phyloP scores from a whole-genome alignment of 1,140 invertebrate species.

The Drosophila bocqueti region DNA sequence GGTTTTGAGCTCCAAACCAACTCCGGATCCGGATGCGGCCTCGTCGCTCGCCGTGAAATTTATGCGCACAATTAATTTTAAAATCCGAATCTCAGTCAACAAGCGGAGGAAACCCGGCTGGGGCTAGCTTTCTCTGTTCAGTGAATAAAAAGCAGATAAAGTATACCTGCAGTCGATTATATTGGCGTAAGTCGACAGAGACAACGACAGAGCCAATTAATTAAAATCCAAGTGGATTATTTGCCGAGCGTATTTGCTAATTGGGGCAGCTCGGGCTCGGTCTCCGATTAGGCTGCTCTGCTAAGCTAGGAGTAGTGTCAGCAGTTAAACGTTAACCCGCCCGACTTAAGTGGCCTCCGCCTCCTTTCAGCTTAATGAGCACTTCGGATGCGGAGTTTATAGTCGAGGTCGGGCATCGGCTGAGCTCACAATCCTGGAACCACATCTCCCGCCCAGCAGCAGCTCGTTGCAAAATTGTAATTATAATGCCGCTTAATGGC shows the following conservation, averaged over 20 bases:
- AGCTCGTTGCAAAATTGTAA: slow-evolving; percentile 63
- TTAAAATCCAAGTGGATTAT: slow-evolving; percentile 68
- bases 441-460: background rate
- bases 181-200: slow-evolving; percentile 26
- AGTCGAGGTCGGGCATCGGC: slow-evolving; percentile 26
- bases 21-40: slow-evolving; percentile 22
- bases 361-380: slow-evolving; percentile 66
- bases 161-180: slow-evolving; percentile 63
- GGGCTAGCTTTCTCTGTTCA: slow-evolving; percentile 12
- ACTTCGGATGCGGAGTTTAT: slow-evolving; percentile 69
- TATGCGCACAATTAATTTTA: slow-evolving; percentile 82
- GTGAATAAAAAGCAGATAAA: slow-evolving; percentile 35
- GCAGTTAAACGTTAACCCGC: slow-evolving; percentile 51
- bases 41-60: slow-evolving; percentile 44
- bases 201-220: slow-evolving; percentile 53
- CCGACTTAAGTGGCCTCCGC: slow-evolving; percentile 60
- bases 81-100: slow-evolving; percentile 73
- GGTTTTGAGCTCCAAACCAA: slow-evolving; percentile 45
- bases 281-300: slow-evolving; percentile 50
- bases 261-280: slow-evolving; percentile 38
- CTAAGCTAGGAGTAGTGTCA: slow-evolving; percentile 33
- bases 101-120: slow-evolving; percentile 37
- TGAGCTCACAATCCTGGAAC: background rate
- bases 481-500: slow-evolving; percentile 81
- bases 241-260: slow-evolving; percentile 68